A percentile compares a stretch with the other conserved stretches of the same genome.
These are phyloP conservation scores for Tachysurus fulvidraco DNA, from an alignment of 2,113 vertebrate species.

Conservation along the genomic window DNA sequence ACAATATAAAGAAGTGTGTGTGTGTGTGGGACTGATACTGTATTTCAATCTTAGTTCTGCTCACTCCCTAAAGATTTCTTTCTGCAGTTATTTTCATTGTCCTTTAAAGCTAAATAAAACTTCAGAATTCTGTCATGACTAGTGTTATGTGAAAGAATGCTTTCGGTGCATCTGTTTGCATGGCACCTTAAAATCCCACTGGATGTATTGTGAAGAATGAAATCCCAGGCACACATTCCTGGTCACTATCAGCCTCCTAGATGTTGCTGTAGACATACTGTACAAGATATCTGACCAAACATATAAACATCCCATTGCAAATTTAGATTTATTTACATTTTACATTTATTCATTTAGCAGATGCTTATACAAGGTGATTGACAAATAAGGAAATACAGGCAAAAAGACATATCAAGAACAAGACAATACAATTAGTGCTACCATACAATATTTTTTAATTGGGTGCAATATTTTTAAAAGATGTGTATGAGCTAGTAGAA, in stretches of 20 bases:
- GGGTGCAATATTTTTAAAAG: too few species aligned
- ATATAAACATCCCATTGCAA: too few species aligned
- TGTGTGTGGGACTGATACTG: not conserved
- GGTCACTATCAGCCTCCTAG: not conserved
- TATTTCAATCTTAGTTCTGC: not conserved
- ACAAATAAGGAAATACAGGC: too few species aligned
- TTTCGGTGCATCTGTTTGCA: not conserved
- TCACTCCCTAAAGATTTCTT: not conserved
- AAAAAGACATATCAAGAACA: too few species aligned
- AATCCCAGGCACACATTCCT: not conserved
- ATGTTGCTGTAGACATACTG: not conserved
- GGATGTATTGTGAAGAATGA: not conserved
- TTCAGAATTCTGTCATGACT: not conserved
- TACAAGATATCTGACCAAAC: not conserved
- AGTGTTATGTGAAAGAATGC: not conserved
- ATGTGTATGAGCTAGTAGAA: too few species aligned
- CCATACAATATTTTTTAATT: too few species aligned
- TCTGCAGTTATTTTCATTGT: not conserved
- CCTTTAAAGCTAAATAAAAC: not conserved
- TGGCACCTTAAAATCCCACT: not conserved
- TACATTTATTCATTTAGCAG: too few species aligned
- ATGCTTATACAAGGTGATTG: too few species aligned
- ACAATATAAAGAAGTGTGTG: not conserved
- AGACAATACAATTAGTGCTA: too few species aligned
- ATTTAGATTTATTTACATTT: too few species aligned